phyloP scores from a whole-genome alignment of 2,888 invertebrate species.

The Amphipyra berbera region DNA sequence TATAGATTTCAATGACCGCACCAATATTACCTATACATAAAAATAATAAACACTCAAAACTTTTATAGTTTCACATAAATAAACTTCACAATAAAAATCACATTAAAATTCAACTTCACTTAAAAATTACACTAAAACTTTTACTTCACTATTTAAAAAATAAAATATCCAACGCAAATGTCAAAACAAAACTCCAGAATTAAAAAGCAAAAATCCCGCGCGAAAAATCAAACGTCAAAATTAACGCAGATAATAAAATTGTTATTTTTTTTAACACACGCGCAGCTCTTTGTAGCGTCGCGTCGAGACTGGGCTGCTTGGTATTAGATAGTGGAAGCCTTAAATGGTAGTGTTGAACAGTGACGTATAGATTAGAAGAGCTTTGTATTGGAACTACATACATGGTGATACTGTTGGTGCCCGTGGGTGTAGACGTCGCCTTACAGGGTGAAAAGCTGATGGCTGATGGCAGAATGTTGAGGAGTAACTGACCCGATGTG shows the following conservation, averaged over 20 bases:
- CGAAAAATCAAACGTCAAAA: conserved; percentile 34
- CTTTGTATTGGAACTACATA: conserved; percentile 40
- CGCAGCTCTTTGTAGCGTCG: conserved; percentile 68
- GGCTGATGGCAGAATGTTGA: conserved; percentile 20
- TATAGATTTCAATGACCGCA: conserved; percentile 18
- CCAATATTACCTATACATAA: conserved; percentile 19
- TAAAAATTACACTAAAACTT: conserved; percentile 9
- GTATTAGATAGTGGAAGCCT: conserved; percentile 67
- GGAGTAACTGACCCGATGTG: conserved; percentile 18
- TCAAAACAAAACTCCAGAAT: conserved; percentile 11
- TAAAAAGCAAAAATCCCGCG: conserved; percentile 31
- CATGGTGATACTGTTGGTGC: conserved; percentile 33
- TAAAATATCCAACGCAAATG: background rate
- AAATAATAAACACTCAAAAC: conserved; percentile 2
- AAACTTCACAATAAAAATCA: conserved; percentile 27
- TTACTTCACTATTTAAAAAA: conserved; percentile 10
- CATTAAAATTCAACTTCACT: conserved; percentile 12
- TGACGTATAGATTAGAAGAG: conserved; percentile 61
- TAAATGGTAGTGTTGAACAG: conserved; percentile 66
- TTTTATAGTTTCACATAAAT: conserved; percentile 17
- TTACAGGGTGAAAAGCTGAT: conserved; percentile 17
- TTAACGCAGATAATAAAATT: conserved; percentile 29
- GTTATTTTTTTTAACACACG: conserved; percentile 66
- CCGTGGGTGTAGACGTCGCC: conserved; percentile 43
- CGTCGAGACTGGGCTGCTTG: conserved; percentile 73